Conservation (phyloP, 2,797 vertebrate species). For the Coluber constrictor region DNA sequence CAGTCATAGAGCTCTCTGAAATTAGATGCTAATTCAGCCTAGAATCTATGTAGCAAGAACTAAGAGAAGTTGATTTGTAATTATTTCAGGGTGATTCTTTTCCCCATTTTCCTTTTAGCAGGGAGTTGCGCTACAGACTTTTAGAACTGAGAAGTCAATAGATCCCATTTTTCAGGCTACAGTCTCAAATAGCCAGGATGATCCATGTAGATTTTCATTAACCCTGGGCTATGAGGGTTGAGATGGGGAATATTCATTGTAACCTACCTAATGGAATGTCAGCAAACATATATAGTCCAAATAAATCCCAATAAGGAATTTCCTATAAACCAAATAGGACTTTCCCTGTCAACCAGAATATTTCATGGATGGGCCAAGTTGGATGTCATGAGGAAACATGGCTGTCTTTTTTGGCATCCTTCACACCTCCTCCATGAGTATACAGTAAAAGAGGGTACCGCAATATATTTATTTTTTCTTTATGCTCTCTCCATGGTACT, state of each 20-base stretch:
- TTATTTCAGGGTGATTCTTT: slow-evolving; percentile 70
- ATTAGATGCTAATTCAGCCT: slow-evolving; percentile 72
- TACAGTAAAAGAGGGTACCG: background rate
- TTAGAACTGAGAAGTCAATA: slow-evolving; percentile 62
- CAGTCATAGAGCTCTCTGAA: slow-evolving; percentile 70
- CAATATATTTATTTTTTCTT: background rate
- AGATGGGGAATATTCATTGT: background rate
- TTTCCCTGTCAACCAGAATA: background rate
- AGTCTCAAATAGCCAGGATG: slow-evolving; percentile 47
- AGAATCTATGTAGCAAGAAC: slow-evolving; percentile 66
- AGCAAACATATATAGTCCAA: background rate
- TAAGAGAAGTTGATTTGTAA: slow-evolving; percentile 69
- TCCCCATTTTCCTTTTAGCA: slow-evolving; percentile 58
- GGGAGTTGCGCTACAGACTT: slow-evolving; percentile 58
- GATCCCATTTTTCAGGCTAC: slow-evolving; percentile 48
- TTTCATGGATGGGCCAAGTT: accelerated
- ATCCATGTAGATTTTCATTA: background rate
- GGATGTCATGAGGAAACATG: no score
- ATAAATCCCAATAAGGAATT: background rate
- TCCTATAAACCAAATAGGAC: background rate
- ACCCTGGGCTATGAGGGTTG: background rate
- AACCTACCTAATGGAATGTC: background rate
- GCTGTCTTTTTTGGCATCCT: background rate
- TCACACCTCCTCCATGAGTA: background rate
- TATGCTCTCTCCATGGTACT: background rate